phyloP scores from a whole-genome alignment of 1,140 invertebrate genomes.

The Pseudomyrmex cubaensis region DNA sequence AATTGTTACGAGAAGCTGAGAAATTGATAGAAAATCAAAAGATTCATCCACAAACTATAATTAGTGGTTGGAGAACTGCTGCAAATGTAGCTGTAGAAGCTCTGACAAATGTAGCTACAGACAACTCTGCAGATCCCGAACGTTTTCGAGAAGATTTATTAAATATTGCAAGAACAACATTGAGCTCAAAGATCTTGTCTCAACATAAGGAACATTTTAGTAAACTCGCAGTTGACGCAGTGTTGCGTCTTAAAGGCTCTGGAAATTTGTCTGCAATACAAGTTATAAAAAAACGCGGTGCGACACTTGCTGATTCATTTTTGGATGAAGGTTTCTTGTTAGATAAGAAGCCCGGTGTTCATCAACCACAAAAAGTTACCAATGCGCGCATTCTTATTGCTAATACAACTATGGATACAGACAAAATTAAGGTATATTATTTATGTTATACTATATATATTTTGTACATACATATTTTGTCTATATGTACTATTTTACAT shows the following conservation, averaged over 20 bases:
- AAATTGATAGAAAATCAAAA: constrained; percentile 94
- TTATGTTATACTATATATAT: constrained; percentile 30
- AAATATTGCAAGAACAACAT: constrained; percentile 98
- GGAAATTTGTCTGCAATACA: constrained; percentile 98
- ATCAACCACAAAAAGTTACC: constrained; percentile 92
- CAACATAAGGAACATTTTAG: constrained; percentile 99
- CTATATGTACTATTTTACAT: not conserved
- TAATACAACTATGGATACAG: constrained; percentile 99
- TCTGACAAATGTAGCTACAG: constrained; percentile 90
- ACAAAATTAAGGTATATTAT: constrained; percentile 96
- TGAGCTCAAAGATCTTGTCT: constrained; percentile 99
- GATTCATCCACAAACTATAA: constrained; percentile 99
- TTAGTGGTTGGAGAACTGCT: constrained; percentile 97
- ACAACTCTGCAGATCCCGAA: constrained; percentile 93
- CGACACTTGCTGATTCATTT: constrained; percentile 97
- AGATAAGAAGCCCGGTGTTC: constrained; percentile 97
- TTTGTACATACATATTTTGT: not conserved
- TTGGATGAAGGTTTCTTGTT: constrained; percentile 99
- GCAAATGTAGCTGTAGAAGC: constrained; percentile 93
- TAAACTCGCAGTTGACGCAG: constrained; percentile 97
- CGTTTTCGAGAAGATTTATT: constrained; percentile 95
- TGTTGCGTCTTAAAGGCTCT: constrained; percentile 97
- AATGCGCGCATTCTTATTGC: constrained; percentile 98
- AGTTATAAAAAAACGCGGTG: constrained; percentile 98
- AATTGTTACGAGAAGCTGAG: constrained; percentile 98